Percentiles rank a stretch among this genome's conserved stretches.
Evolutionary conservation across 92 coral and sea anemone species (phyloP).

Genomic region (Siderastrea siderea): DNA sequence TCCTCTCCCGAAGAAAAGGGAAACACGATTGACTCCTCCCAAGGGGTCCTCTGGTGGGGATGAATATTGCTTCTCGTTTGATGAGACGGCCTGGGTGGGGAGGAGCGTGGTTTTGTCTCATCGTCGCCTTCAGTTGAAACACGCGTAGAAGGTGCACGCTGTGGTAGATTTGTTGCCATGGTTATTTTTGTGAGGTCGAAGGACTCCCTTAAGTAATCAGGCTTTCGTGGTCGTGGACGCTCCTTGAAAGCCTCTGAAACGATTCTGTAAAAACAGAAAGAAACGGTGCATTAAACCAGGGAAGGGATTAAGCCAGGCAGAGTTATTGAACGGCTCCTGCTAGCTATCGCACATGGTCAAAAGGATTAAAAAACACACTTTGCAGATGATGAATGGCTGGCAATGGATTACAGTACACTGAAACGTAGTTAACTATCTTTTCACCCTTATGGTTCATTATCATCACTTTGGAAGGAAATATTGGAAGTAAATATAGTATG

Average conservation of each 20-base stretch:
- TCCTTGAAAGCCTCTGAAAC: constrained; percentile 69
- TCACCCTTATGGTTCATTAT: too few relatives aligned
- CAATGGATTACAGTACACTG: too few relatives aligned
- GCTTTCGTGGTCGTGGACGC: constrained; percentile 93
- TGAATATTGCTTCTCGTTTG: constrained; percentile 51
- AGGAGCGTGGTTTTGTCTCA: constrained; percentile 62
- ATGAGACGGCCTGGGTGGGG: constrained; percentile 65
- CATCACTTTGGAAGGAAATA: too few relatives aligned
- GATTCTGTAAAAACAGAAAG: constrained; percentile 25
- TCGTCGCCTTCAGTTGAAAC: constrained; percentile 4
- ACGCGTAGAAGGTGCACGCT: constrained; percentile 14
- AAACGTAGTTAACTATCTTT: too few relatives aligned
- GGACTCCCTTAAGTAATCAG: constrained; percentile 96
- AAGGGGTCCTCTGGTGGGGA: constrained; percentile 61
- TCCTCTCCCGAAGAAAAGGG: constrained; percentile 81
- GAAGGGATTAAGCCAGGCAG: neutral
- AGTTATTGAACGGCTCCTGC: too few relatives aligned
- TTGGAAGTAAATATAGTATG: too few relatives aligned
- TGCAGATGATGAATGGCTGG: too few relatives aligned
- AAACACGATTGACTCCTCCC: constrained; percentile 76
- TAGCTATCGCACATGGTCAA: too few relatives aligned
- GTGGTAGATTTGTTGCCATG: neutral
- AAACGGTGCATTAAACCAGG: neutral
- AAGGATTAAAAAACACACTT: too few relatives aligned
- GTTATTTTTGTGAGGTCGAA: constrained; percentile 80